Base-by-base conservation (phyloP, 1,140 invertebrate species). In the Heliothis virescens region DNA sequence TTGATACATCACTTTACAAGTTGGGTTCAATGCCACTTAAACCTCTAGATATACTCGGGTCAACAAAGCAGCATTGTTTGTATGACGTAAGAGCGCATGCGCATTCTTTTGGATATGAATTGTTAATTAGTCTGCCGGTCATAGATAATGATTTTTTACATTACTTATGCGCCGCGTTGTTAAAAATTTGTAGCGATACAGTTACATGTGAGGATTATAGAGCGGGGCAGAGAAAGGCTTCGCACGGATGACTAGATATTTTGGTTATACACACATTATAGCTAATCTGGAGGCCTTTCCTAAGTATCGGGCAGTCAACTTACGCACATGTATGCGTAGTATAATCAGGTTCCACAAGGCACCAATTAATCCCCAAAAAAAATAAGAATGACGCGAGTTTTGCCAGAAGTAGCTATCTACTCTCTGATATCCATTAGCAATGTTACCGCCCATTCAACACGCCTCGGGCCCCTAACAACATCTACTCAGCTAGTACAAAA, bases 1-100 rank as follows among this genome's bases (percentile, higher is more conserved):
- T 78, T 59, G 75, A 78, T 69, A 29, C 50, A 78, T 78, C 52
- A 52, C 12, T 29, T 10, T 60, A 78, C 71, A 73, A 73, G 53
- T 53, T 34, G 75, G 67, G 85, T 86, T 86, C 85, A 82, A 84
- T 84, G 85, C 71, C 81, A 82, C 63, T 67, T 67, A 75, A 63
- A 60, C 63, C 47, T 77, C 41, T 62, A 65, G 72, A 62, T 78
- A 62, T 78, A 82, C 72, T 65, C 62, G 34, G 48, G 69, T 76
- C 79, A 74, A 67, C 62, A 79, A 76, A 57, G 63, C 50, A 57
- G 50, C 77, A 80, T 83, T 81, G 79, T 82, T 69, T 74, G 69
- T 50, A 53, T 79, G 81, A 82, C 65, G 67, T 84, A 83, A 83
- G 57, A 60, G 47, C 71, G 41, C 47, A 34, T 26, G 76, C 79